Evolutionary conservation across 1,140 invertebrate species (phyloP).

Genomic region (Drosophila parvula): DNA sequence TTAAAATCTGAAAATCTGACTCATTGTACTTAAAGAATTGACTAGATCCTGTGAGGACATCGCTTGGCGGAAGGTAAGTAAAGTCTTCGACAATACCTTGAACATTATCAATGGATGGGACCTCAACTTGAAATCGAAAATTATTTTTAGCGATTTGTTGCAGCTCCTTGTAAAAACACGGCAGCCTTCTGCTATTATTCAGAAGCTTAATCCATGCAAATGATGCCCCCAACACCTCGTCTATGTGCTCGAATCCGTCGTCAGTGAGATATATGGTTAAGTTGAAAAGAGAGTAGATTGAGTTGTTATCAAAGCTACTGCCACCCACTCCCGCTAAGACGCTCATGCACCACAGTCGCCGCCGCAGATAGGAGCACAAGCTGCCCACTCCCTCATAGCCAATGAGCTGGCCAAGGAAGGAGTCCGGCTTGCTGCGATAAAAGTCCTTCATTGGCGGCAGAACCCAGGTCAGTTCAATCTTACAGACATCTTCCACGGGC

Average conservation of each 20-base stretch:
- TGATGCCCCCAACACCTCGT: conserved; percentile 88
- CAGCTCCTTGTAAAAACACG: conserved; percentile 71
- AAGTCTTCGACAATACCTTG: conserved; percentile 91
- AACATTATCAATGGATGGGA: conserved; percentile 89
- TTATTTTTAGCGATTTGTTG: conserved; percentile 89
- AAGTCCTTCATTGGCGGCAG: conserved; percentile 87
- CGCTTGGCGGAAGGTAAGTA: conserved; percentile 90
- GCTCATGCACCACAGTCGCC: conserved; percentile 93
- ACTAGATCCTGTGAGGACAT: conserved; percentile 91
- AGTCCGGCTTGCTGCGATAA: conserved; percentile 90
- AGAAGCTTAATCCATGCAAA: conserved; percentile 91
- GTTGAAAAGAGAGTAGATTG: conserved; percentile 90
- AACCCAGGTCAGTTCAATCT: conserved; percentile 91
- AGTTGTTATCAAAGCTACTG: conserved; percentile 90
- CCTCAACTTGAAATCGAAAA: conserved; percentile 89
- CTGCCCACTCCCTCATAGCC: conserved; percentile 96
- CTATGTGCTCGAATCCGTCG: conserved; percentile 89
- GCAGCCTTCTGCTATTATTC: conserved; percentile 86
- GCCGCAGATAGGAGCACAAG: conserved; percentile 91
- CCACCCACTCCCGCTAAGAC: conserved; percentile 90
- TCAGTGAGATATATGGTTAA: conserved; percentile 91
- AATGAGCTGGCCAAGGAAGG: conserved; percentile 92
- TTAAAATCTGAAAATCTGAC: conserved; percentile 86
- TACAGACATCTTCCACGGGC: conserved; percentile 88
- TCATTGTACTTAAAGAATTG: conserved; percentile 92